Percentiles rank a stretch among this genome's conserved stretches.
Evolutionary conservation across 2,797 vertebrate genomes (phyloP).

Genomic region (Sibirionetta formosa): DNA sequence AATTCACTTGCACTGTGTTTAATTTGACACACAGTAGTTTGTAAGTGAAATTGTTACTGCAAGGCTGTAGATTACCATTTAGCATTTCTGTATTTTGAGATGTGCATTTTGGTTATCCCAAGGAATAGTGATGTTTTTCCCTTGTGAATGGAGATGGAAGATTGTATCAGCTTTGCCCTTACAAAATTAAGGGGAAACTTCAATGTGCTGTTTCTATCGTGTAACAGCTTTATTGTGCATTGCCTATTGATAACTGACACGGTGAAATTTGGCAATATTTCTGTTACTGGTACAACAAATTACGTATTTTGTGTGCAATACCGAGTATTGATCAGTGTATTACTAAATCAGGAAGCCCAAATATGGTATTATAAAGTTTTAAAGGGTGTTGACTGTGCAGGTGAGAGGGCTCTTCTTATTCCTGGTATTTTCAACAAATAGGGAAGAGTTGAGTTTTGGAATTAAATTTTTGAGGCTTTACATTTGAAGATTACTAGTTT

Average conservation of each 20-base stretch:
- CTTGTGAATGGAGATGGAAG: not conserved
- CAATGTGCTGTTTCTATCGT: not conserved
- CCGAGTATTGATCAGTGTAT: not conserved
- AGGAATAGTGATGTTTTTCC: not conserved
- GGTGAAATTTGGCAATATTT: not conserved
- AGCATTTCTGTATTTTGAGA: not conserved
- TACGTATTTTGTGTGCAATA: not conserved
- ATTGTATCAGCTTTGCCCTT: fast-evolving
- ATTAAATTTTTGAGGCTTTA: not conserved
- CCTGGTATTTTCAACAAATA: not conserved
- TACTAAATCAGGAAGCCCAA: not conserved
- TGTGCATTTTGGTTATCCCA: not conserved
- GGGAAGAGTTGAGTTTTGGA: not conserved
- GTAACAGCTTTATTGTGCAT: not conserved
- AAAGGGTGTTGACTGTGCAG: not conserved
- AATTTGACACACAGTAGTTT: not conserved
- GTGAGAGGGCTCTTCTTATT: not conserved
- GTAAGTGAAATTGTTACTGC: not conserved
- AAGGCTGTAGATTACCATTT: not conserved
- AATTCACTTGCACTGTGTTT: not conserved
- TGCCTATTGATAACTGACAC: not conserved
- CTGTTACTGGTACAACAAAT: not conserved
- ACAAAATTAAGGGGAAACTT: not conserved
- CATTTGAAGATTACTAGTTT: not conserved
- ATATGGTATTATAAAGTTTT: not conserved